Evolutionary conservation across 2,113 vertebrate species (phyloP).

Genomic region (Oxyura jamaicensis): DNA sequence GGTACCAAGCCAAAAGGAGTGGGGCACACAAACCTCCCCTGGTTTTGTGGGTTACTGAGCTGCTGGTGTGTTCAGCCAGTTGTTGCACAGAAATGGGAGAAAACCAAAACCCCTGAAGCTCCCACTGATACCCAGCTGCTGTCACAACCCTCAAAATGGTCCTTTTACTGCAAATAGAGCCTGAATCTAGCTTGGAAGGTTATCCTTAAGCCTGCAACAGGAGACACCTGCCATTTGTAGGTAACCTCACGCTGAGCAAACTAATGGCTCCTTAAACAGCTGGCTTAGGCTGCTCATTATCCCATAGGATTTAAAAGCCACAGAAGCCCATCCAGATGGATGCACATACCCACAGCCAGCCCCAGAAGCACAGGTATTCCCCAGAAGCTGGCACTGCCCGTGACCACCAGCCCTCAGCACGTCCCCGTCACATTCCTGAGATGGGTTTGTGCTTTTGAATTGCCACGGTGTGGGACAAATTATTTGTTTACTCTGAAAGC

Average conservation of each 20-base stretch:
- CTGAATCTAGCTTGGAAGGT: background rate
- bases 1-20: background rate
- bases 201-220: background rate
- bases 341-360: background rate
- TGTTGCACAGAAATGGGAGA: background rate
- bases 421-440: background rate
- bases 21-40: background rate
- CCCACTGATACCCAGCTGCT: background rate
- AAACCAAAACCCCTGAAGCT: background rate
- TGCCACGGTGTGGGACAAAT: background rate
- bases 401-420: background rate
- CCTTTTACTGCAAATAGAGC: background rate
- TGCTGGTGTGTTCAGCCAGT: background rate
- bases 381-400: background rate
- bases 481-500: background rate
- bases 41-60: background rate
- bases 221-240: background rate
- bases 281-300: background rate
- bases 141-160: background rate
- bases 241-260: background rate
- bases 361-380: background rate
- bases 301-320: background rate
- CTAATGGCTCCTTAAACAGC: background rate
- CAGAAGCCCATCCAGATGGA: fast-evolving
- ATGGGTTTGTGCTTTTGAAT: background rate